Percentiles rank a stretch among this genome's conserved stretches.
Evolutionary conservation across 2,797 vertebrate genomes (phyloP).

Genomic region (Sebastes taczanowskii): DNA sequence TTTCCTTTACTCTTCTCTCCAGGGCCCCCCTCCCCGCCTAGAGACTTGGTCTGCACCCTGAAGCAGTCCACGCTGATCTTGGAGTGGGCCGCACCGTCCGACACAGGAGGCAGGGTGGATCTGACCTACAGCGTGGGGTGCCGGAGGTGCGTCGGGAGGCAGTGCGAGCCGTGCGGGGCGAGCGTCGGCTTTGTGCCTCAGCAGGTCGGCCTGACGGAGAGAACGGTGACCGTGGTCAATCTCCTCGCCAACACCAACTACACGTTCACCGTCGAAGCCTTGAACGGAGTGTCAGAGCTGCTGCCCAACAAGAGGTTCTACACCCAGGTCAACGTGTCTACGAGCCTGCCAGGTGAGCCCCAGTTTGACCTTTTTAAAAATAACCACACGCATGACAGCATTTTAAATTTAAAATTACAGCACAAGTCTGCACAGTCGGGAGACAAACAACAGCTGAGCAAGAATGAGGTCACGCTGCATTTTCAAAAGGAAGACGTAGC

Average conservation of each 20-base stretch:
- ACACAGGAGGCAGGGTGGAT: conserved; percentile 88
- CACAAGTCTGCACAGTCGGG: background rate
- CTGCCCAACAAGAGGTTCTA: conserved; percentile 85
- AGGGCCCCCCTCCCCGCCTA: conserved; percentile 92
- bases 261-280: conserved; percentile 89
- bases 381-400: background rate
- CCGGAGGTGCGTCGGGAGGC: conserved; percentile 74
- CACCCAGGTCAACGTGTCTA: conserved; percentile 89
- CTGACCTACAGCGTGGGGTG: conserved; percentile 92
- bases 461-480: conserved; percentile 16
- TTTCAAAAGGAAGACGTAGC: background rate
- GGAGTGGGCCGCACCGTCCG: conserved; percentile 87
- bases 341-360: conserved; percentile 83
- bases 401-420: background rate
- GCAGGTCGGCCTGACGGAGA: conserved; percentile 88
- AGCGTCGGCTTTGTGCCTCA: conserved; percentile 91
- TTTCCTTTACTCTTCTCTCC: background rate
- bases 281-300: conserved; percentile 90
- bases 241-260: conserved; percentile 91
- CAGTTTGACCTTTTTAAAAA: background rate
- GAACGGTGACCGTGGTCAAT: conserved; percentile 90
- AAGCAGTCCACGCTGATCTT: conserved; percentile 90
- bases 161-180: conserved; percentile 88
- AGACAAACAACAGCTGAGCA: background rate
- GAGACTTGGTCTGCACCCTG: conserved; percentile 88